A percentile compares a stretch with the other conserved stretches of the same genome.
These are phyloP conservation scores for Probaryconus sp. DNA, from an alignment of 1,140 invertebrate species.

Conservation along the genomic window DNA sequence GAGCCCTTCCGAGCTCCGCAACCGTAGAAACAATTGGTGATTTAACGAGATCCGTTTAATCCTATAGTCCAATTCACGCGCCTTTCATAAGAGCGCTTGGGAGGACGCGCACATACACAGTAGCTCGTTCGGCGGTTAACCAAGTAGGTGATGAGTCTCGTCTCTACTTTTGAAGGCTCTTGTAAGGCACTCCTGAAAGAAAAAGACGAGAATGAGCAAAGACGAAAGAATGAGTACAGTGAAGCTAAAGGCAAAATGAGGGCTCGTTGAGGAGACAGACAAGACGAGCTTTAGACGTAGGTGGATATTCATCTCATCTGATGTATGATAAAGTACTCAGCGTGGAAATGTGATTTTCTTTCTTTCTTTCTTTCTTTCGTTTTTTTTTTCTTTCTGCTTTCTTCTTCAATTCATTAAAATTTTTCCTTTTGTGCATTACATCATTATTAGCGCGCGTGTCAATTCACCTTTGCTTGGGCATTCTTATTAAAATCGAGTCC, in stretches of 20 bases:
- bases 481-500: conserved; percentile 27
- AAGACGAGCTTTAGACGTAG: neutral
- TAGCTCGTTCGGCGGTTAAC: conserved; percentile 47
- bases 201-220: conserved; percentile 31
- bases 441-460: conserved; percentile 16
- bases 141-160: conserved; percentile 50
- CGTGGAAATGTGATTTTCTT: conserved; percentile 18
- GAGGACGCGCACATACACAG: conserved; percentile 31
- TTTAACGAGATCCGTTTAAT: conserved; percentile 63
- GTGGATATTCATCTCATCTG: conserved; percentile 9
- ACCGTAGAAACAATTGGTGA: conserved; percentile 61
- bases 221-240: conserved; percentile 18
- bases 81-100: conserved; percentile 45
- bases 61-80: conserved; percentile 60
- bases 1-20: conserved; percentile 50
- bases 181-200: conserved; percentile 24
- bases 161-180: conserved; percentile 20
- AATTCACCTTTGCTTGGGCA: conserved; percentile 7
- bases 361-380: too few relatives aligned
- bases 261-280: conserved; percentile 9
- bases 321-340: conserved; percentile 3
- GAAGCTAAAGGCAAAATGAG: conserved; percentile 18
- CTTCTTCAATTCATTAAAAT: conserved; percentile 29
- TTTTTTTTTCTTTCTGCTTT: too few relatives aligned
- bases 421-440: neutral